A percentile compares a stretch with the other conserved stretches of the same genome.
Evolutionary conservation across 2,113 vertebrate species (phyloP).

Genomic region (Notarius lentiginosus): DNA sequence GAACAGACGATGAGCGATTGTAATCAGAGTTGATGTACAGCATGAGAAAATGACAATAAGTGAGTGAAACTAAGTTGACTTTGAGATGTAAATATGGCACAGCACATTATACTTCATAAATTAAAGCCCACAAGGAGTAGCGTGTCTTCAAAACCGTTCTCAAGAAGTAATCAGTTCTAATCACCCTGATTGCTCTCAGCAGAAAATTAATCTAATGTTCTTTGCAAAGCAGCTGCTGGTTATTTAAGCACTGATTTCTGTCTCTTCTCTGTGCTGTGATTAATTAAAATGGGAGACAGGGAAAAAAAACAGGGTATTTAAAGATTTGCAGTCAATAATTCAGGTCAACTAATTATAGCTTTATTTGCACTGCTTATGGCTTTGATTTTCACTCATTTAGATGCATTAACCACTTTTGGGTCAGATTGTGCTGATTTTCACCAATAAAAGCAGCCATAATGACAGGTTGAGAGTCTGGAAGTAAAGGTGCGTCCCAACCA

Average conservation of each 20-base stretch:
- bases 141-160: slow-evolving; percentile 60
- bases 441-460: neutral
- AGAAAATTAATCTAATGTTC: slow-evolving; percentile 76
- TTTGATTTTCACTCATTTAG: slow-evolving; percentile 33
- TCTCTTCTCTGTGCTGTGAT: slow-evolving; percentile 65
- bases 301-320: slow-evolving; percentile 48
- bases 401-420: neutral
- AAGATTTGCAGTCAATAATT: slow-evolving; percentile 71
- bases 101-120: slow-evolving; percentile 55
- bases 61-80: slow-evolving; percentile 48
- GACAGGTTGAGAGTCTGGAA: neutral
- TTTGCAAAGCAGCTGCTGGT: slow-evolving; percentile 72
- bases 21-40: neutral
- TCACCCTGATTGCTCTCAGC: slow-evolving; percentile 72
- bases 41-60: neutral
- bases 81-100: slow-evolving; percentile 39
- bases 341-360: slow-evolving; percentile 62
- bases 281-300: slow-evolving; percentile 72
- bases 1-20: neutral
- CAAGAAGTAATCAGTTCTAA: slow-evolving; percentile 71
- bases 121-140: slow-evolving; percentile 55
- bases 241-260: slow-evolving; percentile 70
- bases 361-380: slow-evolving; percentile 57
- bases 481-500: neutral
- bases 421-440: neutral